Conservation (phyloP, 2,888 invertebrate species). For the Spodoptera littoralis region DNA sequence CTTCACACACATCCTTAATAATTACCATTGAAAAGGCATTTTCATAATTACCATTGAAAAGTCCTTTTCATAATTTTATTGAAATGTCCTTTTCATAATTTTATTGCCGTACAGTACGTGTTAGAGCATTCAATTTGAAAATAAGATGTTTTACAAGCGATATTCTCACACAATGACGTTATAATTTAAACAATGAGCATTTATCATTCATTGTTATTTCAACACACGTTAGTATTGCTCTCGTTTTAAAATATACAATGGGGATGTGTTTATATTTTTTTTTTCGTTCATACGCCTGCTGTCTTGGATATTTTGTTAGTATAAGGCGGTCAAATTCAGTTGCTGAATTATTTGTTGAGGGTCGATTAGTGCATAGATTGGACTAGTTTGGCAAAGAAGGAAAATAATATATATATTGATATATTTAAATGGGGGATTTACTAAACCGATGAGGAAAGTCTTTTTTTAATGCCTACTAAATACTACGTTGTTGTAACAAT, state of each 20-base stretch:
- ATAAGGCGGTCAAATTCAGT: neutral
- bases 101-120: neutral
- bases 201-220: slow-evolving; percentile 68
- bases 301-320: slow-evolving; percentile 2
- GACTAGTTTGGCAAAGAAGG: too few species aligned
- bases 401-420: too few species aligned
- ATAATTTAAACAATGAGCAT: slow-evolving; percentile 66
- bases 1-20: neutral
- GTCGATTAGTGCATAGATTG: too few species aligned
- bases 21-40: neutral
- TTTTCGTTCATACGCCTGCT: slow-evolving; percentile 9
- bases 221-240: slow-evolving; percentile 50
- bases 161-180: slow-evolving; percentile 55
- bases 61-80: neutral
- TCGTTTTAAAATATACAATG: slow-evolving; percentile 55
- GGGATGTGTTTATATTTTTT: slow-evolving; percentile 25
- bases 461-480: too few species aligned
- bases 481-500: too few species aligned
- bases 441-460: too few species aligned
- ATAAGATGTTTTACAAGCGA: slow-evolving; percentile 43
- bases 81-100: slow-evolving; percentile 2
- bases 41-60: neutral
- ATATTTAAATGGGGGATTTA: too few species aligned
- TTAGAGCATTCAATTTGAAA: slow-evolving; percentile 19
- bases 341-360: neutral